A percentile compares a stretch with the other conserved stretches of the same genome.
These are phyloP conservation scores for Castor canadensis DNA, from an alignment of 2,113 vertebrate genomes.

Conservation along the genomic window DNA sequence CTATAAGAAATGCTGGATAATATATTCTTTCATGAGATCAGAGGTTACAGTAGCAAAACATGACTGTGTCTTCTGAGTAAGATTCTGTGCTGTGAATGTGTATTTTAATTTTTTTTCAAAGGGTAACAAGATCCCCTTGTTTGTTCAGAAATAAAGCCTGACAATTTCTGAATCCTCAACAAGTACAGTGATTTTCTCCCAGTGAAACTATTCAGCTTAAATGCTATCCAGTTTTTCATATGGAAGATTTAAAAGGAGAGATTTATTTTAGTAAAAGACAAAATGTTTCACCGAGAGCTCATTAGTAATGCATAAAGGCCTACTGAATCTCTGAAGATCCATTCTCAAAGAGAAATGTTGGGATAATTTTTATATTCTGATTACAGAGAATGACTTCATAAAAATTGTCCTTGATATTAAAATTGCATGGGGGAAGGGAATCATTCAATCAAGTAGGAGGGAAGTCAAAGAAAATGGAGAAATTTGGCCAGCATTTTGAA, in stretches of 20 bases:
- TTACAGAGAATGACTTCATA: slow-evolving; percentile 80
- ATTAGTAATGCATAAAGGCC: slow-evolving; percentile 80
- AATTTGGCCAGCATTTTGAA: slow-evolving; percentile 45
- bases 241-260: slow-evolving; percentile 80
- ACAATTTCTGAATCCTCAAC: slow-evolving; percentile 64
- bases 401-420: slow-evolving; percentile 80
- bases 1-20: background rate
- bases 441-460: slow-evolving; percentile 46
- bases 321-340: slow-evolving; percentile 80
- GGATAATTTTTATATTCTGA: slow-evolving; percentile 75
- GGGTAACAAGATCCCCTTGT: slow-evolving; percentile 53
- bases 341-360: slow-evolving; percentile 82
- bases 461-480: background rate
- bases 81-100: background rate
- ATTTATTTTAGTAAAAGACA: slow-evolving; percentile 84
- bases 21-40: background rate
- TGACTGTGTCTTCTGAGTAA: background rate
- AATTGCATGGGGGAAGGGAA: slow-evolving; percentile 61
- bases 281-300: slow-evolving; percentile 81
- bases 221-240: slow-evolving; percentile 70
- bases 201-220: slow-evolving; percentile 68
- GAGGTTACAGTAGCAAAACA: background rate
- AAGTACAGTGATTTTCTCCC: slow-evolving; percentile 71
- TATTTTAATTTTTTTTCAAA: background rate
- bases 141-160: slow-evolving; percentile 23